Percentiles rank a stretch among this genome's conserved stretches.
phyloP scores from a whole-genome alignment of 2,888 invertebrate genomes.

The Julus scanicus region DNA sequence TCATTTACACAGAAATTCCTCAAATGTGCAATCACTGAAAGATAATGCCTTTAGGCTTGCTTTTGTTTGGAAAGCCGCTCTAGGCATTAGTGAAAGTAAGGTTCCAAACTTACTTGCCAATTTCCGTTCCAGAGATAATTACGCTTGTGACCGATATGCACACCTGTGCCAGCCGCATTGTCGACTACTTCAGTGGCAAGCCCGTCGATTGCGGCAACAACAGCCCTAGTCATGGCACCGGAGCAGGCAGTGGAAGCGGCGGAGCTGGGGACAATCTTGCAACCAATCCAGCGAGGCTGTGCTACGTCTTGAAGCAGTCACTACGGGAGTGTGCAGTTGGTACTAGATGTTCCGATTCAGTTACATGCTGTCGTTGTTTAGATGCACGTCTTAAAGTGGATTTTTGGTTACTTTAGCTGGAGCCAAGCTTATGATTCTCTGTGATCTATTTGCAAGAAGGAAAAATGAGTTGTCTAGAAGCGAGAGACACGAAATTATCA shows the following conservation, averaged over 20 bases:
- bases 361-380: slow-evolving; percentile 43
- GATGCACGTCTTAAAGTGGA: background rate
- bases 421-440: slow-evolving; percentile 70
- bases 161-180: slow-evolving; percentile 72
- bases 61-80: too few species aligned
- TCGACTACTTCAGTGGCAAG: slow-evolving; percentile 70
- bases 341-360: slow-evolving; percentile 60
- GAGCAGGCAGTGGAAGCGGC: slow-evolving; percentile 45
- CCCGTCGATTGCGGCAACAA: slow-evolving; percentile 58
- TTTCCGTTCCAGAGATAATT: slow-evolving; percentile 71
- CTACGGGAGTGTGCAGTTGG: slow-evolving; percentile 74
- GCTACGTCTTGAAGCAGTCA: slow-evolving; percentile 74
- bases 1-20: background rate
- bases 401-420: slow-evolving; percentile 62
- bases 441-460: slow-evolving; percentile 75
- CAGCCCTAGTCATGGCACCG: slow-evolving; percentile 56
- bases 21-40: background rate
- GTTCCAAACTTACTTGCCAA: background rate
- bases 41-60: too few species aligned
- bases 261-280: slow-evolving; percentile 64
- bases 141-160: slow-evolving; percentile 75
- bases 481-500: slow-evolving; percentile 76
- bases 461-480: slow-evolving; percentile 73
- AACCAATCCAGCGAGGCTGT: slow-evolving; percentile 72
- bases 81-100: background rate